A percentile compares a stretch with the other conserved stretches of the same genome.
Evolutionary conservation across 2,888 invertebrate species (phyloP).

Genomic region (Galerucella calmariensis): DNA sequence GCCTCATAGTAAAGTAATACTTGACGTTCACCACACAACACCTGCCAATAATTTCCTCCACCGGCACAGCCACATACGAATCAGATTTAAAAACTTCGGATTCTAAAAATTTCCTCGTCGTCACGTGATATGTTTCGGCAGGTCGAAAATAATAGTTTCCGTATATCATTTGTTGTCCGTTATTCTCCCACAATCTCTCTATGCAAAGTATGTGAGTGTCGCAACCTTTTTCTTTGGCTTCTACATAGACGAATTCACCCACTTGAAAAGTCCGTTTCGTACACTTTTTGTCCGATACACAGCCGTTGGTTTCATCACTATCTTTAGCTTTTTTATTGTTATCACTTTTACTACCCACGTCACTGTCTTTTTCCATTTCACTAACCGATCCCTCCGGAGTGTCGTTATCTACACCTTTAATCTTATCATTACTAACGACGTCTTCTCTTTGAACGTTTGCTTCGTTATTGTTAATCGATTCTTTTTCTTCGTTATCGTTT

Average conservation of each 20-base stretch:
- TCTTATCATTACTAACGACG: constrained; percentile 1
- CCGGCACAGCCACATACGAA: constrained; percentile 82
- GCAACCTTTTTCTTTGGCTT: constrained; percentile 72
- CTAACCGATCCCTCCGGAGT: neutral
- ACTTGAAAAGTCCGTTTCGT: constrained; percentile 81
- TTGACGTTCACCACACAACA: constrained; percentile 95
- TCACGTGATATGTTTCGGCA: constrained; percentile 95
- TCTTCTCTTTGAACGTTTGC: neutral
- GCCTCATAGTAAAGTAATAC: constrained; percentile 91
- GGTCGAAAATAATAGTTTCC: constrained; percentile 94
- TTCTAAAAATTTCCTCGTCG: constrained; percentile 94
- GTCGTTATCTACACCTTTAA: neutral
- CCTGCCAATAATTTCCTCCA: constrained; percentile 86
- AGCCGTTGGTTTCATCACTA: too few species aligned
- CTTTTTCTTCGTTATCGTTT: neutral
- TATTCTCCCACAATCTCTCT: constrained; percentile 84
- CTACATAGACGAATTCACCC: constrained; percentile 94
- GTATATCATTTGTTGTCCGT: constrained; percentile 87
- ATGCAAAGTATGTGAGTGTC: constrained; percentile 75
- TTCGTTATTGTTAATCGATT: neutral
- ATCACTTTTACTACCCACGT: neutral
- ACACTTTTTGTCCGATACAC: constrained; percentile 68
- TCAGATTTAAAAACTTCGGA: constrained; percentile 98
- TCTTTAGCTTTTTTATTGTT: constrained; percentile 1
- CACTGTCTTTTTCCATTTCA: constrained; percentile 1